Conservation (phyloP, 2,797 vertebrate genomes). For the Gymnoscopelus microlampas region DNA sequence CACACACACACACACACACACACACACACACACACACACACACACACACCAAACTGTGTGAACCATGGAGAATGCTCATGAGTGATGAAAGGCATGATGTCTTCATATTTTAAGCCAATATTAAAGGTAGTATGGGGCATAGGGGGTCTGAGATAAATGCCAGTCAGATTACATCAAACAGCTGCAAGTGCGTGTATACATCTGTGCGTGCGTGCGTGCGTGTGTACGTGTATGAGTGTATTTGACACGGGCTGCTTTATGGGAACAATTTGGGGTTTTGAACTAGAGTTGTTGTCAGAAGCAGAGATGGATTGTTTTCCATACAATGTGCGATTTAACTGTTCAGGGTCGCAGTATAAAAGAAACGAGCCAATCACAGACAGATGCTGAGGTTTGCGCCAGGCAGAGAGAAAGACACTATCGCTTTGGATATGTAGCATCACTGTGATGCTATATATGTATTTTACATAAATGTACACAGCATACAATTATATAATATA, state of each 20-base stretch:
- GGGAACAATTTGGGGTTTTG: constrained; percentile 82
- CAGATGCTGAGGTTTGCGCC: constrained; percentile 76
- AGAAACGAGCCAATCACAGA: constrained; percentile 75
- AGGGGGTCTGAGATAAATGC: constrained; percentile 51
- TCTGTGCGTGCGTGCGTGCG: constrained; percentile 19
- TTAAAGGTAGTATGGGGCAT: constrained; percentile 7
- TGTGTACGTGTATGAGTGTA: constrained; percentile 22
- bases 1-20: background rate
- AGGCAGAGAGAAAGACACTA: constrained; percentile 60
- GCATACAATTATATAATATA: constrained; percentile 31
- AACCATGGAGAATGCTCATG: constrained; percentile 19
- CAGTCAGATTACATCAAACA: constrained; percentile 69
- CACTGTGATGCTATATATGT: constrained; percentile 35
- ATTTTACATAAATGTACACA: constrained; percentile 30
- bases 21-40: background rate
- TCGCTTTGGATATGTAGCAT: constrained; percentile 32
- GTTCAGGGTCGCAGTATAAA: constrained; percentile 76
- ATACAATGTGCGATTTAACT: constrained; percentile 78
- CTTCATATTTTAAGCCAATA: constrained; percentile 4
- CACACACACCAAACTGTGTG: constrained; percentile 1
- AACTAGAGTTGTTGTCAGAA: constrained; percentile 78
- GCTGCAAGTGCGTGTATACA: constrained; percentile 25
- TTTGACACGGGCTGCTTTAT: constrained; percentile 66
- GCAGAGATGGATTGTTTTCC: constrained; percentile 82
- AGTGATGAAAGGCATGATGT: constrained; percentile 22